A percentile compares a stretch with the other conserved stretches of the same genome.
Evolutionary conservation across 2,888 invertebrate species (phyloP).

Genomic region (Dichetophora obliterata): DNA sequence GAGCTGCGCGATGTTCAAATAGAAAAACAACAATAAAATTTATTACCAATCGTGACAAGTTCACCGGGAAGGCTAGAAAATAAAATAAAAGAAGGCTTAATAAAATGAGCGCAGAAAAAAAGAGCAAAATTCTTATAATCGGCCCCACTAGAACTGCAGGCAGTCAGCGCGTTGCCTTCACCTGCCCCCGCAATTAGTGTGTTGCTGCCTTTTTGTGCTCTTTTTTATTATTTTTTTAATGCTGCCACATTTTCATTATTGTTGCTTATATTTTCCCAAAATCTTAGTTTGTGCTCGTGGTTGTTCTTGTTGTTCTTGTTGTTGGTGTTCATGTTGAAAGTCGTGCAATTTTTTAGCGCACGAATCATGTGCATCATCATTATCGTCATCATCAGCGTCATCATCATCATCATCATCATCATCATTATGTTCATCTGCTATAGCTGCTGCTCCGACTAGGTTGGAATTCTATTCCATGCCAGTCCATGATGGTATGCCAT

Average conservation of each 20-base stretch:
- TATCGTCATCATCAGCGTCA: not conserved
- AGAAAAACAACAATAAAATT: slow-evolving; percentile 14
- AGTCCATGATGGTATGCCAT: not conserved
- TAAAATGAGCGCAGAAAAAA: too few relatives aligned
- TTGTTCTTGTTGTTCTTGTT: not conserved
- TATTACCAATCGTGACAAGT: slow-evolving; percentile 26
- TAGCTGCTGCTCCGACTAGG: slow-evolving; percentile 26
- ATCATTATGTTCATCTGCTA: slow-evolving; percentile 38
- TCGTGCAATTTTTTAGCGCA: slow-evolving; percentile 24
- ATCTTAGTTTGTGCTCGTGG: not conserved
- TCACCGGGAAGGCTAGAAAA: not conserved
- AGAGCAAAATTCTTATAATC: too few relatives aligned
- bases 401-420: not conserved
- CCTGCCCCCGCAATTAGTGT: not conserved
- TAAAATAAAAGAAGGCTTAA: too few relatives aligned
- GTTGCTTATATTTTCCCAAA: not conserved
- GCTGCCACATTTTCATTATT: not conserved
- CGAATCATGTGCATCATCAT: slow-evolving; percentile 14
- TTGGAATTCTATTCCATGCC: slow-evolving; percentile 54
- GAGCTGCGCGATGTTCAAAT: not conserved
- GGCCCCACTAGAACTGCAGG: too few relatives aligned
- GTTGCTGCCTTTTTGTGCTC: not conserved
- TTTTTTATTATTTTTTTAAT: not conserved
- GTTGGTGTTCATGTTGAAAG: slow-evolving; percentile 7
- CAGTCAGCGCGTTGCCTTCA: not conserved